Evolutionary conservation across 1,140 invertebrate genomes (phyloP), one percentile per base, ranked within the genome.

Genomic region (Dreissena polymorpha): DNA sequence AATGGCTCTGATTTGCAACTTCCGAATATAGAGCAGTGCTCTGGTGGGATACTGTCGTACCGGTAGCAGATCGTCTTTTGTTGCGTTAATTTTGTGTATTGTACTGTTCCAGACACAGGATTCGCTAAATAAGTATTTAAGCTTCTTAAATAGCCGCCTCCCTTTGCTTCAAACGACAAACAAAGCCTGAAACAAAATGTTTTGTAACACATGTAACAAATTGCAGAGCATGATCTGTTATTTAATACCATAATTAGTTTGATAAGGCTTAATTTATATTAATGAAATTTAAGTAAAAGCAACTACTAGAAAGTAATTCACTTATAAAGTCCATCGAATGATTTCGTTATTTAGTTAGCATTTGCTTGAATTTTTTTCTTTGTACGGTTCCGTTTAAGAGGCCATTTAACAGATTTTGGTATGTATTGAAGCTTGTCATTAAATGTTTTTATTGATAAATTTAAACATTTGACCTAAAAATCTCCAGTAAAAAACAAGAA

Each of bases 101-200:
- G 60, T 7, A 39, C 16, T 50, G 14, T 0, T n/a, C 3, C 14
- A 3, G 55, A 76, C 16, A 21, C 21, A 16, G 18, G 16, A 57
- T 65, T 16, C 25, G 27, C 5, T 50, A 14, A 3, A 51, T 5
- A 0, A 14, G 49, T 23, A 29, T 65, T 65, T 8, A 63, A 65
- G 14, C 10, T 65, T 39, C 65, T 60, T 3, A 76, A 76, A 21
- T 76, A 76, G 10, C 73, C 73, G n/a, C 73, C 73, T 14, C 73
- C 73, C 12, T 29, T 8, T n/a, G 73, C 73, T 51, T 76, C n/a
- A 21, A 39, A 76, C 13, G 16, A 16, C 27, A 76, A 12, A 65
- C 73, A 76, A 7, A 76, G 23, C 6, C 73, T 76, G 39, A 49
- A 64, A 50, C n/a, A n/a, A n/a, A n/a, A n/a, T n/a, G n/a, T n/a